Evolutionary conservation across 2,797 vertebrate species (phyloP).

Genomic region (Bryconaethiops microstoma): DNA sequence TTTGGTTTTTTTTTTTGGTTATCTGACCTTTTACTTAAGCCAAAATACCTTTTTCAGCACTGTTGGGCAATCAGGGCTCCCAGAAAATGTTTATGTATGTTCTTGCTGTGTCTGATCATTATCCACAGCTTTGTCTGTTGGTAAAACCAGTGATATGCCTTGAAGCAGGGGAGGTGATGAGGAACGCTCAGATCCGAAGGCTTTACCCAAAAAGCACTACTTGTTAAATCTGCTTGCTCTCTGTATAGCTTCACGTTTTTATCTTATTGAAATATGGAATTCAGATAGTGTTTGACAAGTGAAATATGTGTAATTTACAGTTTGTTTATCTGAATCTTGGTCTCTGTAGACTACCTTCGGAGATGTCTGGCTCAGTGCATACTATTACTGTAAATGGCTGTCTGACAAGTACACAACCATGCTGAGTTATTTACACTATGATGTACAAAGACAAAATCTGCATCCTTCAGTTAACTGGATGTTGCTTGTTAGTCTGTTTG

Average conservation of each 20-base stretch:
- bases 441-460: constrained; percentile 58
- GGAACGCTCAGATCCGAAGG: constrained; percentile 44
- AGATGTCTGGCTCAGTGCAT: neutral
- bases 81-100: constrained; percentile 23
- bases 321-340: constrained; percentile 1
- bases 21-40: constrained; percentile 62
- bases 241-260: constrained; percentile 4
- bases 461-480: constrained; percentile 54
- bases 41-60: constrained; percentile 58
- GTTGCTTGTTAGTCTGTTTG: constrained; percentile 60
- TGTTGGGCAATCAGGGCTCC: constrained; percentile 5
- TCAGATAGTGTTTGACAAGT: constrained; percentile 1
- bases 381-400: neutral
- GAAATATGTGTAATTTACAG: constrained; percentile 1
- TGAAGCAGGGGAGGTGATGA: constrained; percentile 56
- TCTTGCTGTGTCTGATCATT: constrained; percentile 29
- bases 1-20: constrained; percentile 47
- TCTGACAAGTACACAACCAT: constrained; percentile 11
- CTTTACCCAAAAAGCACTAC: constrained; percentile 38
- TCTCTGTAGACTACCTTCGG: constrained; percentile 6
- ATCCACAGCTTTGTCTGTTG: constrained; percentile 34
- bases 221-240: constrained; percentile 18
- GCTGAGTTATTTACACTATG: constrained; percentile 56
- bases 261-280: constrained; percentile 1
- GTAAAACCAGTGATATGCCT: constrained; percentile 67